Percentiles rank a stretch among this genome's conserved stretches.
Conservation (phyloP, 2,888 invertebrate genomes). For the Antheraea yamamai region DNA sequence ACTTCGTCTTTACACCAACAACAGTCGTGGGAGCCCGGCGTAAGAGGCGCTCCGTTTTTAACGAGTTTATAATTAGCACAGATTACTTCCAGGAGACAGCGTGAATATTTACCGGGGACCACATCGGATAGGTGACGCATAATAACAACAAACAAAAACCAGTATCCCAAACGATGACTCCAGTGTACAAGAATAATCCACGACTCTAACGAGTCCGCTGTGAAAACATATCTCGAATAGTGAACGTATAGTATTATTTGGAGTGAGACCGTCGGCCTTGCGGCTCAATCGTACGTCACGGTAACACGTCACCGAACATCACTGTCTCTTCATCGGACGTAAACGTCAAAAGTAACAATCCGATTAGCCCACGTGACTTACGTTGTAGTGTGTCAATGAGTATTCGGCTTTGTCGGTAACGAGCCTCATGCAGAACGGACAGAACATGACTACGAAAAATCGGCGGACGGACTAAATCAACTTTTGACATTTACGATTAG, state of each 20-base stretch:
- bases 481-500: slow-evolving; percentile 77
- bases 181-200: slow-evolving; percentile 33
- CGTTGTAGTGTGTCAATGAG: slow-evolving; percentile 66
- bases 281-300: slow-evolving; percentile 42
- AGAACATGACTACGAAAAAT: slow-evolving; percentile 57
- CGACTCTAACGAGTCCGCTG: slow-evolving; percentile 17
- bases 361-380: slow-evolving; percentile 63
- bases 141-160: neutral
- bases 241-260: slow-evolving; percentile 34
- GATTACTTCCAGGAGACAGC: neutral
- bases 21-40: neutral
- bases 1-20: neutral
- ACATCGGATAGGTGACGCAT: neutral
- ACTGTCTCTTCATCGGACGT: slow-evolving; percentile 57
- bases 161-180: slow-evolving; percentile 29
- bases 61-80: neutral
- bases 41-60: neutral
- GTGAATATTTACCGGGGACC: neutral
- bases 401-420: slow-evolving; percentile 71
- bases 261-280: slow-evolving; percentile 28
- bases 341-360: slow-evolving; percentile 69
- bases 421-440: slow-evolving; percentile 64
- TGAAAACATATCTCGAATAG: slow-evolving; percentile 35
- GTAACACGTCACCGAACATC: slow-evolving; percentile 56
- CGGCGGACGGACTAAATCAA: slow-evolving; percentile 53